Evolutionary conservation across 1,140 invertebrate genomes (phyloP).

Genomic region (Dendroctonus valens): DNA sequence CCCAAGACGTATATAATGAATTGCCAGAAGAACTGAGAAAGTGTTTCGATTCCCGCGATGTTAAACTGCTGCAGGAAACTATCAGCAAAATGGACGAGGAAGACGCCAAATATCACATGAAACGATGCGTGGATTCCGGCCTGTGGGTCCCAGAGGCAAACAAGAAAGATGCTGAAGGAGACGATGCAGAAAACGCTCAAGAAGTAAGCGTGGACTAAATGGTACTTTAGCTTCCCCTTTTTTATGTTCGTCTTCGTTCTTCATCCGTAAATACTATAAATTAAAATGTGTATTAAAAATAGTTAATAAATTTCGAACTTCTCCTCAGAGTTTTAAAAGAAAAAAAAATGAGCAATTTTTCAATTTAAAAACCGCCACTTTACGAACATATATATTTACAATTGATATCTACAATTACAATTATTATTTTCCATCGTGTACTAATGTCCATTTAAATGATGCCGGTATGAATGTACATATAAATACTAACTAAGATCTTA

Average conservation of each 20-base stretch:
- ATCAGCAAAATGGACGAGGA: slow-evolving; percentile 87
- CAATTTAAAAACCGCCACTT: too few relatives aligned
- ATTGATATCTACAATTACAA: neutral
- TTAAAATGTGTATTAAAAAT: too few relatives aligned
- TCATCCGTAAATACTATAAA: too few relatives aligned
- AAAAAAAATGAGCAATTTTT: too few relatives aligned
- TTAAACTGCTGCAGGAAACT: slow-evolving; percentile 82
- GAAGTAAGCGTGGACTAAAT: neutral
- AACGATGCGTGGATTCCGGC: slow-evolving; percentile 96
- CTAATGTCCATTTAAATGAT: too few relatives aligned
- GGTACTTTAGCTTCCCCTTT: too few relatives aligned
- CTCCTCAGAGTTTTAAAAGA: too few relatives aligned
- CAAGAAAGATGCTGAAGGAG: slow-evolving; percentile 26
- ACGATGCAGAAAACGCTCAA: slow-evolving; percentile 2
- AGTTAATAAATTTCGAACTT: too few relatives aligned
- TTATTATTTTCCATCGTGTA: too few relatives aligned
- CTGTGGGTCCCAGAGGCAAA: slow-evolving; percentile 83
- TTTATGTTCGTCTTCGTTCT: too few relatives aligned
- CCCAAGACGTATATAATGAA: slow-evolving; percentile 93
- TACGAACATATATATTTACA: slow-evolving; percentile 3
- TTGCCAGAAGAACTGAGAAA: slow-evolving; percentile 80
- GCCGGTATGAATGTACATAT: slow-evolving; percentile 9
- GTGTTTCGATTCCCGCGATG: slow-evolving; percentile 85
- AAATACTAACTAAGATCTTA: slow-evolving; percentile 9
- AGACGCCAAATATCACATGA: slow-evolving; percentile 93